Percentiles rank a stretch among this genome's conserved stretches.
Conservation (phyloP, 2,113 vertebrate species). For the Caloenas nicobarica region DNA sequence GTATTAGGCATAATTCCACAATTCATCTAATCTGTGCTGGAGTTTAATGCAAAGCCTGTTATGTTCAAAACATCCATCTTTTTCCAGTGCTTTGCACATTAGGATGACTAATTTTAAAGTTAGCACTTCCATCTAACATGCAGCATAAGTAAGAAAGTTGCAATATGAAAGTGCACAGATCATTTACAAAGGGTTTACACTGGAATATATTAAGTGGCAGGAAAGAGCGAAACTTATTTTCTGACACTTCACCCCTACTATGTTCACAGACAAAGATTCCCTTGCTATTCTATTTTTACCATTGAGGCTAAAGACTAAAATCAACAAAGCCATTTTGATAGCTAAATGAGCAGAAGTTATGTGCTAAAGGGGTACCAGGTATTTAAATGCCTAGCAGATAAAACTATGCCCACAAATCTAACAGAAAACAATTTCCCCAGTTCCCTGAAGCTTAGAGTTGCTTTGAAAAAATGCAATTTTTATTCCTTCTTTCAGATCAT, state of each 20-base stretch:
- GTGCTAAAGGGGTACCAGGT: not conserved
- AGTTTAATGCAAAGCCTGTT: conserved; percentile 55
- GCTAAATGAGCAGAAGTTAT: not conserved
- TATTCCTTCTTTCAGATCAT: not conserved
- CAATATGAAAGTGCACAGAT: not conserved
- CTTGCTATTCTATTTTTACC: not conserved
- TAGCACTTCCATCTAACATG: conserved; percentile 13
- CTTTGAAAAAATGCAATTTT: not conserved
- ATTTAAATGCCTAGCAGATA: not conserved
- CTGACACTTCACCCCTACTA: not conserved
- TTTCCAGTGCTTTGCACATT: conserved; percentile 39
- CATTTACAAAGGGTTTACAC: not conserved
- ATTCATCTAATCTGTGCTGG: conserved; percentile 41
- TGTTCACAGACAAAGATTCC: not conserved
- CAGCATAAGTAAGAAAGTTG: conserved; percentile 21
- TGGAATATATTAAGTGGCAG: not conserved
- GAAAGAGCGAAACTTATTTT: not conserved
- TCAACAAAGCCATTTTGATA: not conserved
- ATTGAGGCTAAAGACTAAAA: not conserved
- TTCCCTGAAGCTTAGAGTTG: not conserved
- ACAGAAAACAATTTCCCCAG: not conserved
- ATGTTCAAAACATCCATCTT: conserved; percentile 53
- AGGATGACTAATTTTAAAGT: conserved; percentile 51
- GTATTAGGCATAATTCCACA: conserved; percentile 45
- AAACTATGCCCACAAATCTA: not conserved